Percentiles rank a stretch among this genome's conserved stretches.
These are phyloP conservation scores for Gymnocypris eckloni DNA, from an alignment of 2,797 vertebrate species.

Conservation along the genomic window DNA sequence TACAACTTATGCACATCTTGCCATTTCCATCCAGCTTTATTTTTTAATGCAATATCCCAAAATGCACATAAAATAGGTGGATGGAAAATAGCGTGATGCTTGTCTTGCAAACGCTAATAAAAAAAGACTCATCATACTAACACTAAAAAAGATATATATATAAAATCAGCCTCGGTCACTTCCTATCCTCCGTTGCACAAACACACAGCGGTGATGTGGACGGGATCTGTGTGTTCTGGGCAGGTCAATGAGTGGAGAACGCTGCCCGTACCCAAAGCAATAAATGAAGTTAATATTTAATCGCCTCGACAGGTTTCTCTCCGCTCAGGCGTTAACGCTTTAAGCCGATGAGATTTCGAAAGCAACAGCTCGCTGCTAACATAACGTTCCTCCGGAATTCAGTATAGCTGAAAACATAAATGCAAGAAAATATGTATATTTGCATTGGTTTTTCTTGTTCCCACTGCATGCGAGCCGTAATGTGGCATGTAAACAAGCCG, in stretches of 20 bases:
- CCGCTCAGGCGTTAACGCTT: slow-evolving; percentile 12
- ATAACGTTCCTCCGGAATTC: not conserved
- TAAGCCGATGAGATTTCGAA: not conserved
- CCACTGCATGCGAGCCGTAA: not conserved
- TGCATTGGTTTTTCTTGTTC: not conserved
- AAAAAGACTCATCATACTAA: not conserved
- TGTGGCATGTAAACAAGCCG: slow-evolving; percentile 18
- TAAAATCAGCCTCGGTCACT: not conserved
- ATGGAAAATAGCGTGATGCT: not conserved
- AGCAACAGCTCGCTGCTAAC: not conserved
- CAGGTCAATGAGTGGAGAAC: slow-evolving; percentile 70
- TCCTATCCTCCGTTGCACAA: slow-evolving; percentile 11
- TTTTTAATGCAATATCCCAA: not conserved
- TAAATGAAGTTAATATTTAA: slow-evolving; percentile 84
- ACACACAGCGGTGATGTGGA: not conserved
- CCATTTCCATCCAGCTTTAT: not conserved
- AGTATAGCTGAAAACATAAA: not conserved
- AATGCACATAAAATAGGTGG: not conserved
- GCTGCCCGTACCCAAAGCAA: slow-evolving; percentile 73
- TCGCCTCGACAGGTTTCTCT: not conserved
- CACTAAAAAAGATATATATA: not conserved
- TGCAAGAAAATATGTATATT: not conserved
- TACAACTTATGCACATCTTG: too few relatives aligned
- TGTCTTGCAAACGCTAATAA: not conserved
- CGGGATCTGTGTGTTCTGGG: slow-evolving; percentile 65